A percentile compares a stretch with the other conserved stretches of the same genome.
Conservation (phyloP, 1,140 invertebrate species). For the Drosophila ananassae region DNA sequence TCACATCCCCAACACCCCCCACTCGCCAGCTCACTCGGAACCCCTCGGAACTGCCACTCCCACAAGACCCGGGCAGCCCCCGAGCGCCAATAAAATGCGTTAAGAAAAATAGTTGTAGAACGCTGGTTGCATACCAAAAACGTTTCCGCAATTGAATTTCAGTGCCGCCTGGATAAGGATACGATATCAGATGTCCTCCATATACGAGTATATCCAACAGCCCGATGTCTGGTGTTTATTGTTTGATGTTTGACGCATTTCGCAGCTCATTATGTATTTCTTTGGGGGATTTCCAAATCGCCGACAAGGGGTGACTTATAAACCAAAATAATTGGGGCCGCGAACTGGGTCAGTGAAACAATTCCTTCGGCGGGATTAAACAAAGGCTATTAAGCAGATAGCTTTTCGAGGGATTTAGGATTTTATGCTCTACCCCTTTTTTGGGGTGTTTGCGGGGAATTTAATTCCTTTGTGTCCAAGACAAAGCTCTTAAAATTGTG, state of each 20-base stretch:
- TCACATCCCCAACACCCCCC: not conserved
- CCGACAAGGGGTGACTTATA: conserved; percentile 16
- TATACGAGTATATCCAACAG: not conserved
- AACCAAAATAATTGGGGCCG: not conserved
- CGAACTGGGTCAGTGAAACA: conserved; percentile 18
- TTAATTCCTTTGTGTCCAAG: not conserved
- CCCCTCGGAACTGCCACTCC: conserved; percentile 20
- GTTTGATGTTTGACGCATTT: conserved; percentile 43
- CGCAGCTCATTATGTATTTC: conserved; percentile 64
- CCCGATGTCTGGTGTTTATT: conserved; percentile 6
- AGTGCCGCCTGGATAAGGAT: conserved; percentile 12
- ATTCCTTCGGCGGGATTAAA: not conserved
- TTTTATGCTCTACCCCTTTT: not conserved
- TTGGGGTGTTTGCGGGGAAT: not conserved
- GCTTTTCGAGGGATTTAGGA: not conserved
- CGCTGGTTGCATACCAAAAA: conserved; percentile 79
- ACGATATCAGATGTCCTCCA: conserved; percentile 27
- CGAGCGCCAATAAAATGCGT: conserved; percentile 79
- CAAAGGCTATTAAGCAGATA: not conserved
- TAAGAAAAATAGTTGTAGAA: conserved; percentile 83
- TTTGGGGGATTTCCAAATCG: conserved; percentile 24
- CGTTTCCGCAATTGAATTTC: conserved; percentile 70
- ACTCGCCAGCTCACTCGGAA: not conserved
- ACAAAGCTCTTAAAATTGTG: too few relatives aligned
- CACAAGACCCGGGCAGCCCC: conserved; percentile 47